Evolutionary conservation across 2,888 invertebrate genomes (phyloP), one percentile per base, ranked within the genome.

Genomic region (Hyposoter dolosus): DNA sequence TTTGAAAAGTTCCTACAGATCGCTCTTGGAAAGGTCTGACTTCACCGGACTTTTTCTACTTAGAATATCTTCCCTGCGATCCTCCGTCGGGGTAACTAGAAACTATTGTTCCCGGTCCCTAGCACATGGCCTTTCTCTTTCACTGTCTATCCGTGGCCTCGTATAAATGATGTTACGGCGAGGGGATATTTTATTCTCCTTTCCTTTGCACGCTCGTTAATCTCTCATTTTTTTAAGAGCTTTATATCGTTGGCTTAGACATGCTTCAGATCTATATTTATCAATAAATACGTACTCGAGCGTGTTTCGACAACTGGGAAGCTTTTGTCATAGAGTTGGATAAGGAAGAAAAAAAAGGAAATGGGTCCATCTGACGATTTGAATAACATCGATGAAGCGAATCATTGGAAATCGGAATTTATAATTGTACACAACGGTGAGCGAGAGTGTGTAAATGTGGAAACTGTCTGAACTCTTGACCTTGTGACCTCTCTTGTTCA

Each of bases 391-490:
- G 83, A 81, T 83, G 81, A 86, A 81, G 76, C 75, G 68, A 69
- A 78, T 53, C 69, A 74, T 86, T 77, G 82, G 82, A 81, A 81
- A 74, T 77, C 68, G 68, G 81, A 78, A 86, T 75, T 82, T 82
- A 68, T 75, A 82, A 82, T 75, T 35, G 66, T 76, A 80, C 50
- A 65, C 47, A 66, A 50, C 28, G 35, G 45, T 53, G 66, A 43
- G 43, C 12, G 74, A 35, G 68, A 78, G 65, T 71, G 65, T 71
- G 77, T 35, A 78, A 86, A 86, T 77, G 76, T 74, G 19, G 68
- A 63, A 77, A 74, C 75, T 66, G 65, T 63, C 78, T 90, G 90
- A 90, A 90, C 92, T 92, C 89, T 90, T 91, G 91, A 92, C 91
- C 92, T 91, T 92, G 88, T 91, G 92, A 92, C 92, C 91, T 88